Percentiles rank a stretch among this genome's conserved stretches.
Evolutionary conservation across 2,797 vertebrate genomes (phyloP).

Genomic region (Paguma larvata): DNA sequence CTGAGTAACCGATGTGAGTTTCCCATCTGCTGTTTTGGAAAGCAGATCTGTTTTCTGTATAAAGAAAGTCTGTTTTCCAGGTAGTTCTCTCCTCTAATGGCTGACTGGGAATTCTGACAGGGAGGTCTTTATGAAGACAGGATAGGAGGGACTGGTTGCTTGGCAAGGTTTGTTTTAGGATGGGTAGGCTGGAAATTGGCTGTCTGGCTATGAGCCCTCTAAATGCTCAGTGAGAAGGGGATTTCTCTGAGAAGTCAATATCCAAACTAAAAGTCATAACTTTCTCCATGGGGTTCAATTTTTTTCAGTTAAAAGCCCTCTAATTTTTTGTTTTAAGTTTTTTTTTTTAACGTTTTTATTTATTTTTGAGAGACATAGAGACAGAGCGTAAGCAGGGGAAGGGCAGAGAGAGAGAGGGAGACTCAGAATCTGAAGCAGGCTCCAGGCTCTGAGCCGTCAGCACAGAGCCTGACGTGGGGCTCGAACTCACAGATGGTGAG

Average conservation of each 20-base stretch:
- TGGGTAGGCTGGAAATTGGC: background rate
- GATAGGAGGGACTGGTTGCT: background rate
- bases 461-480: no score
- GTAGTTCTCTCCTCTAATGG: background rate
- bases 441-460: no score
- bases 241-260: slow-evolving; percentile 61
- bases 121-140: slow-evolving; percentile 54
- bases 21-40: slow-evolving; percentile 45
- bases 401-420: no score
- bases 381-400: no score
- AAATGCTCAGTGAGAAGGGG: slow-evolving; percentile 28
- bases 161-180: slow-evolving; percentile 36
- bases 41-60: slow-evolving; percentile 35
- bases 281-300: background rate
- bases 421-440: no score
- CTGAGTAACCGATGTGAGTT: slow-evolving; percentile 8
- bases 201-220: background rate
- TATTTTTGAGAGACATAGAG: background rate
- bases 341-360: background rate
- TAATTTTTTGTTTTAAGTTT: background rate
- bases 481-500: no score
- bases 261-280: slow-evolving; percentile 3
- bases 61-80: slow-evolving; percentile 45
- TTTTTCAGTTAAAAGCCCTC: slow-evolving; percentile 18
- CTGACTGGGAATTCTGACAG: slow-evolving; percentile 38